These are phyloP conservation scores for Pipistrellus pygmaeus DNA, from an alignment of 2,797 vertebrate species.

Conservation along the genomic window DNA sequence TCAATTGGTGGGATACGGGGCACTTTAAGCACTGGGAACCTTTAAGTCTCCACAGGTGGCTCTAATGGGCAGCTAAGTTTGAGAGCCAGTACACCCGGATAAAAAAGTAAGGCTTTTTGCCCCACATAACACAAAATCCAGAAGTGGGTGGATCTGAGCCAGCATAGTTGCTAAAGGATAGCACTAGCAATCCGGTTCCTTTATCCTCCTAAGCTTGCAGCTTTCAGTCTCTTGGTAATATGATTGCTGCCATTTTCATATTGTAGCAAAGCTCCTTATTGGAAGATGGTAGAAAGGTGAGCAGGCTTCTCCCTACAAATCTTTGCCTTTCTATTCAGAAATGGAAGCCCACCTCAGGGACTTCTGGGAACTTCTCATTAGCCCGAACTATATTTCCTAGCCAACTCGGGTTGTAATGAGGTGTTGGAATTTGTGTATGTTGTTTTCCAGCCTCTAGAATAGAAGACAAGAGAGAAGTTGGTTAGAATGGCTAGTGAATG, in stretches of 20 bases:
- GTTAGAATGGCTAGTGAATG: background rate
- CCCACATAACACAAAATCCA: background rate
- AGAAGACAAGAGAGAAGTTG: background rate
- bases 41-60: background rate
- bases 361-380: background rate
- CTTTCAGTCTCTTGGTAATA: background rate
- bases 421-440: background rate
- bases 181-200: background rate
- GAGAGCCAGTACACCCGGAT: background rate
- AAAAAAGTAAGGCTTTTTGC: background rate
- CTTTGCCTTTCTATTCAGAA: constrained; percentile 38
- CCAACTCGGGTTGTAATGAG: background rate
- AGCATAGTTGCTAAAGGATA: background rate
- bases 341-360: background rate
- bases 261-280: background rate
- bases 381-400: background rate
- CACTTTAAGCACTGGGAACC: background rate
- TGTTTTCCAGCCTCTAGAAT: background rate
- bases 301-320: background rate
- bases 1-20: background rate
- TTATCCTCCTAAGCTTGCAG: background rate
- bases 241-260: background rate
- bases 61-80: constrained; percentile 2
- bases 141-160: background rate
- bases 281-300: background rate